A percentile compares a stretch with the other conserved stretches of the same genome.
phyloP scores from a whole-genome alignment of 1,140 invertebrate genomes.

The Antheraea mylitta region DNA sequence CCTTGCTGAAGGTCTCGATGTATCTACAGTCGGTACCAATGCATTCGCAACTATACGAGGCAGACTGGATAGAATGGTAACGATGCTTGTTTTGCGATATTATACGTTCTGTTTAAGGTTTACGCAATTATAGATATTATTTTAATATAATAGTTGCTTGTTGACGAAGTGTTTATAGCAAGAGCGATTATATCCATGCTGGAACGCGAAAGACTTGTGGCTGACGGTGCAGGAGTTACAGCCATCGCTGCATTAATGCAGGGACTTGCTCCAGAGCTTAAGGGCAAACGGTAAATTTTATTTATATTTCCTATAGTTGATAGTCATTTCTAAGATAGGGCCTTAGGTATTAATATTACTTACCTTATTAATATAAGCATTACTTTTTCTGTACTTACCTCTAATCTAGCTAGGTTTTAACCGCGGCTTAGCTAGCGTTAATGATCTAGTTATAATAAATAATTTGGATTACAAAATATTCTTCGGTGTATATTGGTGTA shows the following conservation, averaged over 20 bases:
- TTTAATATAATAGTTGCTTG: conserved; percentile 43
- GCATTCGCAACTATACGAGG: conserved; percentile 62
- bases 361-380: too few species aligned
- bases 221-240: conserved; percentile 60
- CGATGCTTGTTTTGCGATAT: conserved; percentile 39
- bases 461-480: too few species aligned
- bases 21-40: conserved; percentile 47
- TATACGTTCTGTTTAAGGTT: conserved; percentile 56
- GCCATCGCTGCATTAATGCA: conserved; percentile 65
- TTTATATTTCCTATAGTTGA: neutral
- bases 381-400: too few species aligned
- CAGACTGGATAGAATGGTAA: conserved; percentile 63
- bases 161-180: conserved; percentile 58
- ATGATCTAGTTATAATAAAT: too few species aligned
- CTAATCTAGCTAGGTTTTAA: too few species aligned
- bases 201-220: conserved; percentile 65
- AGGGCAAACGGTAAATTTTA: conserved; percentile 53
- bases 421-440: too few species aligned
- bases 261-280: conserved; percentile 58
- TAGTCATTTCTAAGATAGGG: neutral
- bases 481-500: too few species aligned
- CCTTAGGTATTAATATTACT: too few species aligned
- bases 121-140: conserved; percentile 40
- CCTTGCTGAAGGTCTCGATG: conserved; percentile 54
- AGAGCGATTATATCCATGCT: conserved; percentile 53